Base-by-base conservation (phyloP, 2,888 invertebrate species). In the Thyatira batis region DNA sequence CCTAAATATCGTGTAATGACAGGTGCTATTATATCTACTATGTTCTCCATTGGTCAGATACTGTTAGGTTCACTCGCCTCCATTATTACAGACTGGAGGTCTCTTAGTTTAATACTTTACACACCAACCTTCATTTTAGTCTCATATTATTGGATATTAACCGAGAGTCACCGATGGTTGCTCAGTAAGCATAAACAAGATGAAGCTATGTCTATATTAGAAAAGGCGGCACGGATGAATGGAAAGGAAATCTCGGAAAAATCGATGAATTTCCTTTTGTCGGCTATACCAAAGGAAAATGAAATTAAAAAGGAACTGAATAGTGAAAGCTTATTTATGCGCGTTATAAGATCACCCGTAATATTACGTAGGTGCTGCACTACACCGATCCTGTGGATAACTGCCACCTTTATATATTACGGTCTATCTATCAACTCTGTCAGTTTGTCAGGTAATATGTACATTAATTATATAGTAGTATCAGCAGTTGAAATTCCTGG, bases 361-460 rank as follows among this genome's bases (percentile, higher is more conserved):
- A 81, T 95, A 54, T 73, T 94, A 17, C 80, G 93, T n/a, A 88
- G 95, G 60, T 89, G 95, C 67, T 79, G 94, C 44, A 94, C 94
- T 43, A 95, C 95, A 55, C 95, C 95, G n/a, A 90, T 96, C 57
- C 94, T 95, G 80, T 96, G 96, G 96, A 94, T 96, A 48, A 94
- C 96, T 1, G 95, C 95, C 63, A 95, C 95, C 0, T 94, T 97
- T 61, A 94, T 96, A 49, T 97, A 96, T 79, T 97, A 96, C 69
- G 97, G 97, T 0, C 84, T 97, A 54, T 95, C 95, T 11, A 89
- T 97, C 51, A 96, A 96, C 82, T 95, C 96, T 0, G 95, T 96
- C 4, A 92, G 94, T 45, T 85, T 97, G 58, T 93, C 94, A 45
- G 96, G 96, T 4, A 94, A 96, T 79, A 95, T 95, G 77, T 96